Base-by-base conservation (phyloP, 1,140 invertebrate genomes). In the Aphidius gifuensis region DNA sequence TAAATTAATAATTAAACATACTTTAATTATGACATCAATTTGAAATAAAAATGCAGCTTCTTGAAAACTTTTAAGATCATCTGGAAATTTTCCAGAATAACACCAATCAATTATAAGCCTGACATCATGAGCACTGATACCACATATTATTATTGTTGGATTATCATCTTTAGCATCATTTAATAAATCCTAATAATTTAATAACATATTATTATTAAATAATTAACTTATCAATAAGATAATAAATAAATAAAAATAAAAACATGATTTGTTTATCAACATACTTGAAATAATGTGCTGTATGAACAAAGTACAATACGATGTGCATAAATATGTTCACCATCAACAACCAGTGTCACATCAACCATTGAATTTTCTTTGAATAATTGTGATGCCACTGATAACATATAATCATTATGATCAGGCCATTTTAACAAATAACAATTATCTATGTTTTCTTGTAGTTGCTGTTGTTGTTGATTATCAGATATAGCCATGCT, bases 361-460 rank as follows among this genome's bases (percentile, higher is more conserved):
- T 85, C 84, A 48, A 84, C 82, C 78, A 85, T 82, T 40, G 75
- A 81, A 64, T 83, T 79, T 43, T 82, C 74, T 1, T 77, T 74
- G 7, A 84, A 64, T 5, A 84, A 71, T 65, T 83, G 78, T 55
- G 81, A 76, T 60, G 80, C 74, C 16, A 81, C 72, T 40, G 74
- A 71, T 9, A 77, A 74, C 11, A 83, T 68, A 64, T 86, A 82
- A 58, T 70, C 75, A 50, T 84, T 79, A 70, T 86, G 84, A 70
- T 86, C 80, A 70, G 79, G 82, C 85, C 85, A 87, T 76, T 84
- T 84, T 62, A 86, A 80, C 72, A 80, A 84, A 61, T 75, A 82
- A 59, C 64, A 72, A 42, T 71, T 60, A 39, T 65, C 64, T 60
- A 65, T 58, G 23, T 32, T 32, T 32, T 32, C 2, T 32, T 32